These are phyloP conservation scores for Conger conger DNA, from an alignment of 2,113 vertebrate genomes.

Conservation along the genomic window DNA sequence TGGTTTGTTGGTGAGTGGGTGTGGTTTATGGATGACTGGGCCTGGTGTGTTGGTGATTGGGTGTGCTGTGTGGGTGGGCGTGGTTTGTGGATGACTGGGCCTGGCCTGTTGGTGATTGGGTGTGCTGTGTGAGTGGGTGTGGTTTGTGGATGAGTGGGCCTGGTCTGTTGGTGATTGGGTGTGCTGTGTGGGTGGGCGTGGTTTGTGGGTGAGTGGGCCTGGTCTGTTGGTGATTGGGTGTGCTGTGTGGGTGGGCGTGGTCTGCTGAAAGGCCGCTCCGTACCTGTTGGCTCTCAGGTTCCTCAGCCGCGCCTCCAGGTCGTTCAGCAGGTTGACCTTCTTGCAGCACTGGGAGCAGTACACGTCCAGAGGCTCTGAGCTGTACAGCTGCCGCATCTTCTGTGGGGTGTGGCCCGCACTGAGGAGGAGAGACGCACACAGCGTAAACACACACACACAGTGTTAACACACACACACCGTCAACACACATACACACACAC, in stretches of 20 bases:
- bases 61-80: no score
- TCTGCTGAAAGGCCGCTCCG: constrained; percentile 17
- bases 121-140: no score
- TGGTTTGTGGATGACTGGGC: no score
- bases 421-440: constrained; percentile 2
- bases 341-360: constrained; percentile 90
- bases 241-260: neutral
- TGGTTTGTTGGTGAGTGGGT: no score
- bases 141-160: no score
- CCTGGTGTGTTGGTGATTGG: no score
- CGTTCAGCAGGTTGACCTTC: constrained; percentile 86
- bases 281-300: constrained; percentile 87
- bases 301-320: constrained; percentile 84
- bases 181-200: neutral
- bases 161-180: no score
- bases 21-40: no score
- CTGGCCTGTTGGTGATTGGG: no score
- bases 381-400: constrained; percentile 78
- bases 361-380: constrained; percentile 78
- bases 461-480: no score
- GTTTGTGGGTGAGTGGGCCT: neutral
- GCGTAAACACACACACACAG: no score
- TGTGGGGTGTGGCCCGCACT: constrained; percentile 85
- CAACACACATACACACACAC: no score
- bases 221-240: neutral